These are phyloP conservation scores for Copidosoma floridanum DNA, from an alignment of 1,140 invertebrate species.

Conservation along the genomic window DNA sequence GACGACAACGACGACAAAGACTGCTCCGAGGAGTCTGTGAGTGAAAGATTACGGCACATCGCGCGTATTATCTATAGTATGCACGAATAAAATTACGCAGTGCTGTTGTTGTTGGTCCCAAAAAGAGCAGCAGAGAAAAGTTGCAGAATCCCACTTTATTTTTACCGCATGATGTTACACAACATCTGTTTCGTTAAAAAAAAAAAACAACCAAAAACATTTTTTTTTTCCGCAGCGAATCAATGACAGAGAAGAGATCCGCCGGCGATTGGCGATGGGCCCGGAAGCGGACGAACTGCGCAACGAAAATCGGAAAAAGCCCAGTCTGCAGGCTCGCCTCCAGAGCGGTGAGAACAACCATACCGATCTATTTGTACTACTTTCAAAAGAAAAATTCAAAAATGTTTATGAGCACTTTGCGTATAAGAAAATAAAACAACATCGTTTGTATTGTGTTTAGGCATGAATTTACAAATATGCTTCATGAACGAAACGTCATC, in stretches of 20 bases:
- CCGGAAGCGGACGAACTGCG: constrained; percentile 71
- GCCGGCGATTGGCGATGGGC: constrained; percentile 83
- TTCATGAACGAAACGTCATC: constrained; percentile 92
- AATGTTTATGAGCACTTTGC: too few species aligned
- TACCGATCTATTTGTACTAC: too few species aligned
- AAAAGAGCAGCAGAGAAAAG: too few species aligned
- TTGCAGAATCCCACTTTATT: too few species aligned
- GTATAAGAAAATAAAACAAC: constrained; percentile 2
- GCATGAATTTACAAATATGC: constrained; percentile 91
- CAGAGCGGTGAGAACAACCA: constrained; percentile 69
- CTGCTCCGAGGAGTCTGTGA: constrained; percentile 12
- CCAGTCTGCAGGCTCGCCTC: constrained; percentile 81
- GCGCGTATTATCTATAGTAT: neutral
- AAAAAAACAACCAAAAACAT: too few species aligned
- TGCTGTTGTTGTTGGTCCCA: too few species aligned
- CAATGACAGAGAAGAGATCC: constrained; percentile 90
- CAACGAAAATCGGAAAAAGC: constrained; percentile 72
- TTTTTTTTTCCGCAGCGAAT: constrained; percentile 62
- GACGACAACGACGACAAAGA: constrained; percentile 53
- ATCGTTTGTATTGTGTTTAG: constrained; percentile 56
- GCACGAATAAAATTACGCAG: too few species aligned
- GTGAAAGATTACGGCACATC: neutral
- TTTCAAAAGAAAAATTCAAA: too few species aligned
- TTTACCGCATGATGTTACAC: too few species aligned
- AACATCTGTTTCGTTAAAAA: too few species aligned